Percentiles rank a stretch among this genome's conserved stretches.
Conservation (phyloP, 2,797 vertebrate genomes). For the Amazona finschi region DNA sequence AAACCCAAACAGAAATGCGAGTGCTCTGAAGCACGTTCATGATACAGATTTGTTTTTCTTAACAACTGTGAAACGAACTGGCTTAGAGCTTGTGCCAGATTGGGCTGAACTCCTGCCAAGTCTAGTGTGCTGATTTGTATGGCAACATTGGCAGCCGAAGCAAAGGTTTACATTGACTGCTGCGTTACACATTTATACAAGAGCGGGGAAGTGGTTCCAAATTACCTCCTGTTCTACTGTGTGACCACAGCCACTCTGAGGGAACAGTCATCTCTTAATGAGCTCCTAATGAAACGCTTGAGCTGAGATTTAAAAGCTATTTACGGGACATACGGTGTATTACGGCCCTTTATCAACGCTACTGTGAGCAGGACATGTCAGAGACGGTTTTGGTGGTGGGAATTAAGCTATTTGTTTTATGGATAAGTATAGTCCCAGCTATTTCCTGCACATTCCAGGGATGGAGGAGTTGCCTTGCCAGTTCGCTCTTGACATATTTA, state of each 20-base stretch:
- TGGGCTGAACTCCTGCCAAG: slow-evolving; percentile 24
- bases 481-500: slow-evolving; percentile 65
- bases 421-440: slow-evolving; percentile 41
- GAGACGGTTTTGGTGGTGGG: not conserved
- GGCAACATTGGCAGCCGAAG: not conserved
- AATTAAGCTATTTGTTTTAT: slow-evolving; percentile 25
- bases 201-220: not conserved
- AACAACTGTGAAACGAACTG: slow-evolving; percentile 1
- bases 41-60: slow-evolving; percentile 46
- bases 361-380: not conserved
- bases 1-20: not conserved
- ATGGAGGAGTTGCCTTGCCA: slow-evolving; percentile 10
- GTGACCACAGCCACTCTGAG: not conserved
- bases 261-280: not conserved
- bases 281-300: not conserved
- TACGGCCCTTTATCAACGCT: not conserved
- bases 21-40: not conserved
- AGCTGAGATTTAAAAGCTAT: slow-evolving; percentile 9
- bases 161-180: not conserved
- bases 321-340: not conserved
- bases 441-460: slow-evolving; percentile 69
- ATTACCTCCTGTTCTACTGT: not conserved
- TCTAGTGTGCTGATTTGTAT: slow-evolving; percentile 12
- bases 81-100: slow-evolving; percentile 25
- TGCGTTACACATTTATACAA: not conserved